A percentile compares a stretch with the other conserved stretches of the same genome.
Conservation (phyloP, 1,140 invertebrate genomes). For the Pseudoatta argentina region DNA sequence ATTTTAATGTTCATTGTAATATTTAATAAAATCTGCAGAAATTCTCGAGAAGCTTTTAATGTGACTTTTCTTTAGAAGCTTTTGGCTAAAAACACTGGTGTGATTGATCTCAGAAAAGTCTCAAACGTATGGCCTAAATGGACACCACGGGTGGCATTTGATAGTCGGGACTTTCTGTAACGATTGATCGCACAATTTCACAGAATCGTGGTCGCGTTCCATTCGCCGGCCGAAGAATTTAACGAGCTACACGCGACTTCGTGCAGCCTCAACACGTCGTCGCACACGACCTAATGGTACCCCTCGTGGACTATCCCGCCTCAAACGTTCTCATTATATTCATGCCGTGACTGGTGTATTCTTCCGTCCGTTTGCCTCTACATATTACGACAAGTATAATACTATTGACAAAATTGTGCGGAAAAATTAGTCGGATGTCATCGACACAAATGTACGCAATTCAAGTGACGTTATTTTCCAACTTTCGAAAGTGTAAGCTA, state of each 20-base stretch:
- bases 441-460: background rate
- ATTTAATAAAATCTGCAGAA: background rate
- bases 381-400: background rate
- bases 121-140: background rate
- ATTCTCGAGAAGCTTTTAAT: background rate
- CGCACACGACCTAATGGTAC: constrained; percentile 55
- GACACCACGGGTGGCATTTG: constrained; percentile 31
- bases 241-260: constrained; percentile 56
- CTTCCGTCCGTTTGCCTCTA: background rate
- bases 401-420: background rate
- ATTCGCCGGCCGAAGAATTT: constrained; percentile 42
- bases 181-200: constrained; percentile 57
- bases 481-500: background rate
- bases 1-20: background rate
- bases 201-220: constrained; percentile 41
- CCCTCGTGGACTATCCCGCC: constrained; percentile 1
- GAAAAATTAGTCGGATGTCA: background rate
- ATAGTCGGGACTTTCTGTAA: constrained; percentile 26
- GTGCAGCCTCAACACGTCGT: constrained; percentile 6
- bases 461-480: background rate
- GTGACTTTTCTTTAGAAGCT: background rate
- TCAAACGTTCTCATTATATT: constrained; percentile 45
- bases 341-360: background rate
- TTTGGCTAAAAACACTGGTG: background rate
- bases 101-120: background rate